Base-by-base conservation (phyloP, 2,113 vertebrate genomes). In the Emydocephalus ijimae region DNA sequence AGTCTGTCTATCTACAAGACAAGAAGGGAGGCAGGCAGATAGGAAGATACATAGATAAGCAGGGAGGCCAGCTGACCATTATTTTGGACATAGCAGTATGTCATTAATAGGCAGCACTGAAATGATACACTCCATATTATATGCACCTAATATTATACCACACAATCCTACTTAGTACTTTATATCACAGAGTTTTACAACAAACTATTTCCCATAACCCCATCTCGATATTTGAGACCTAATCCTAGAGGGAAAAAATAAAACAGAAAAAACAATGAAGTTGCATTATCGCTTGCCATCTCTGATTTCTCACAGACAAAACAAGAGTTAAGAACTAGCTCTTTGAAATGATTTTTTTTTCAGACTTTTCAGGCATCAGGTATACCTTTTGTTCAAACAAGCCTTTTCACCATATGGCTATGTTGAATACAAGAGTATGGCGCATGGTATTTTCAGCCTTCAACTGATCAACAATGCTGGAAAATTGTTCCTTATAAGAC, bases 251-350 rank as follows among this genome's bases (percentile, higher is more conserved):
- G 89, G 9, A 4, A 9, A 8, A 48, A 50, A 45, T 10, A 89
- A 92, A 57, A 20, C 5, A 1, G 50, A 61, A 3, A 3, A 48
- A 90, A 61, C n/a, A 48, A 93, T 74, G 90, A 96, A 85, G 92
- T 18, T 12, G 7, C 15, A 3, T 74, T 81, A 59, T 50, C 50
- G 48, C 52, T 18, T 69, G 29, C 29, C 26, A 0, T n/a, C 64
- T n/a, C 4, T 15, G 29, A 34, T 90, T 91, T 87, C 89, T 92
- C 54, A 64, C 39, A 93, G 20, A 34, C 1, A 81, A 86, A 21
- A 50, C 5, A 15, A 15, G 24, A 1, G 11, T 5, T 23, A 89
- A 57, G 12, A 21, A 24, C 29, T 14, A 54, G 26, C 50, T 74
- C 89, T 52, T 90, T 45, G 74, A 34, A 81, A 90, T 23, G 26